Conservation (phyloP, 2,113 vertebrate genomes). For the Merops nubicus region DNA sequence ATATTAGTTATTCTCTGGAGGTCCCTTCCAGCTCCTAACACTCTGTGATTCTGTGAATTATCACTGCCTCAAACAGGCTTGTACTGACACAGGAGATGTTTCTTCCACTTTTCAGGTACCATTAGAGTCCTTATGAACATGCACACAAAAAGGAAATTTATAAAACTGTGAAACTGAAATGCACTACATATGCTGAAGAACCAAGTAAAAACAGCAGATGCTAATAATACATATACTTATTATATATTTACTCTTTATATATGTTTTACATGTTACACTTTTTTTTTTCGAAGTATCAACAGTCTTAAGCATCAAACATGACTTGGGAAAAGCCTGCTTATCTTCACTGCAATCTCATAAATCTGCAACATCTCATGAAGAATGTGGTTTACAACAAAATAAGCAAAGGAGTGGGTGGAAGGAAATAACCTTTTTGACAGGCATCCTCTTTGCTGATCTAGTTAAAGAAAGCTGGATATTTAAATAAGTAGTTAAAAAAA, state of each 20-base stretch:
- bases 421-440: neutral
- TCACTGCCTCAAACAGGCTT: neutral
- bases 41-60: no score
- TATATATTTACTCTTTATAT: neutral
- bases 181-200: neutral
- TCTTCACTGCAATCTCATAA: neutral
- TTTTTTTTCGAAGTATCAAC: neutral
- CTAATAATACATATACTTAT: neutral
- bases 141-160: neutral
- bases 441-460: neutral
- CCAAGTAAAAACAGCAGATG: neutral
- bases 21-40: no score
- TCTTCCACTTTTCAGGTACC: neutral
- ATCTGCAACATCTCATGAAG: neutral
- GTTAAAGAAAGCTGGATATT: neutral
- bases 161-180: neutral
- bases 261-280: neutral
- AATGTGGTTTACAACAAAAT: neutral
- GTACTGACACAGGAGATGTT: neutral
- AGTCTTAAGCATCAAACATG: neutral
- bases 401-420: neutral
- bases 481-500: neutral
- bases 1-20: no score
- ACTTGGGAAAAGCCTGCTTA: neutral
- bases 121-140: neutral